These are phyloP conservation scores for Ambastaia sidthimunki DNA, from an alignment of 2,797 vertebrate genomes.

Conservation along the genomic window DNA sequence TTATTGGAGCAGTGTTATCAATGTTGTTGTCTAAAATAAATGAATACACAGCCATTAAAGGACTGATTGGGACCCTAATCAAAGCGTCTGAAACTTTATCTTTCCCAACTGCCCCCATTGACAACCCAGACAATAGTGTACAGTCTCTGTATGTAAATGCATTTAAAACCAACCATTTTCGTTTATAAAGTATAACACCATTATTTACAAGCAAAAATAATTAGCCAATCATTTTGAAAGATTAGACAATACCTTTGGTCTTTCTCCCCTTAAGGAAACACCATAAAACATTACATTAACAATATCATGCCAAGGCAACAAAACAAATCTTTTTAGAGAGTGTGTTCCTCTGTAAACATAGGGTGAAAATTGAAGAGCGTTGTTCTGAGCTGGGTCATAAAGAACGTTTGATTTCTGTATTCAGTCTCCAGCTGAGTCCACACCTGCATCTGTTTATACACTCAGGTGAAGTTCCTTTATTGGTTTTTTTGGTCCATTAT, in stretches of 20 bases:
- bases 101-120: too few species aligned
- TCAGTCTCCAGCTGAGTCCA: slow-evolving; percentile 32
- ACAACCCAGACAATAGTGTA: neutral
- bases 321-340: slow-evolving; percentile 9
- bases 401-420: slow-evolving; percentile 11
- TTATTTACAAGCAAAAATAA: slow-evolving; percentile 50
- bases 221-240: slow-evolving; percentile 12
- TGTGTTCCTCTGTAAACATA: slow-evolving; percentile 37
- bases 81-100: too few species aligned
- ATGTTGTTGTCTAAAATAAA: too few species aligned
- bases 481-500: neutral
- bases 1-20: too few species aligned
- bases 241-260: slow-evolving; percentile 46
- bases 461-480: neutral
- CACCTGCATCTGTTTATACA: slow-evolving; percentile 32
- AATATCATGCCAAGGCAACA: slow-evolving; percentile 7
- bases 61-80: too few species aligned
- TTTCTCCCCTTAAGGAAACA: slow-evolving; percentile 42
- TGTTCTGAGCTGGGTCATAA: slow-evolving; percentile 29
- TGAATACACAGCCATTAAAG: too few species aligned
- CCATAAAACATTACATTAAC: slow-evolving; percentile 26
- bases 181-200: slow-evolving; percentile 34
- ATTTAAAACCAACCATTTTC: slow-evolving; percentile 38
- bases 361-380: slow-evolving; percentile 5
- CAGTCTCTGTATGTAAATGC: neutral